phyloP scores from a whole-genome alignment of 2,888 invertebrate species.

The Platypus cylindrus region DNA sequence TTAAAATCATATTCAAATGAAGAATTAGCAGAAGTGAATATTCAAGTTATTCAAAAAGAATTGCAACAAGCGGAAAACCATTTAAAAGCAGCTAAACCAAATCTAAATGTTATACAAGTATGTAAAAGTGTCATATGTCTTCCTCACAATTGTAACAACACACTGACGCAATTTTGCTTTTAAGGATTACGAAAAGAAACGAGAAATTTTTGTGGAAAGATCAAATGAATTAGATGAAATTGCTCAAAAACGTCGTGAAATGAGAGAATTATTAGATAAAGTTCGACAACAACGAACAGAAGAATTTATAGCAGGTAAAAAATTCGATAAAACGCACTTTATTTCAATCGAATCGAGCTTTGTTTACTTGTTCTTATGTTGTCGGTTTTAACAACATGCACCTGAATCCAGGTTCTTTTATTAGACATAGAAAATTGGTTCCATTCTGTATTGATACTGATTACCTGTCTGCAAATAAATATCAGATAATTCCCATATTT shows the following conservation, averaged over 20 bases:
- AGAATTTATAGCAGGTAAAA: constrained; percentile 66
- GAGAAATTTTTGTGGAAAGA: constrained; percentile 58
- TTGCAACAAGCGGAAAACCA: constrained; percentile 45
- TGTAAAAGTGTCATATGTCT: constrained; percentile 22
- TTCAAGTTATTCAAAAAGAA: constrained; percentile 46
- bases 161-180: constrained; percentile 14
- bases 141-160: constrained; percentile 1
- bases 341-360: too few relatives aligned
- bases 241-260: constrained; percentile 61
- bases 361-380: too few relatives aligned
- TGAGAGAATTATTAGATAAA: constrained; percentile 56
- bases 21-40: constrained; percentile 45
- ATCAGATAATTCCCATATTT: too few relatives aligned
- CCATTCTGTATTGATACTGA: too few relatives aligned
- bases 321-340: too few relatives aligned
- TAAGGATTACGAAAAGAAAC: constrained; percentile 55
- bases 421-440: too few relatives aligned
- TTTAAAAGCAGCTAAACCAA: constrained; percentile 54
- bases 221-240: constrained; percentile 70
- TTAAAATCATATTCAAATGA: constrained; percentile 50
- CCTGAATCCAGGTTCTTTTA: too few relatives aligned
- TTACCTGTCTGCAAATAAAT: too few relatives aligned
- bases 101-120: constrained; percentile 62
- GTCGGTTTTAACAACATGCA: too few relatives aligned
- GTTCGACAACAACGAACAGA: constrained; percentile 57